Evolutionary conservation across 2,797 vertebrate species (phyloP).

Genomic region (Melanotaenia parkinsoni): DNA sequence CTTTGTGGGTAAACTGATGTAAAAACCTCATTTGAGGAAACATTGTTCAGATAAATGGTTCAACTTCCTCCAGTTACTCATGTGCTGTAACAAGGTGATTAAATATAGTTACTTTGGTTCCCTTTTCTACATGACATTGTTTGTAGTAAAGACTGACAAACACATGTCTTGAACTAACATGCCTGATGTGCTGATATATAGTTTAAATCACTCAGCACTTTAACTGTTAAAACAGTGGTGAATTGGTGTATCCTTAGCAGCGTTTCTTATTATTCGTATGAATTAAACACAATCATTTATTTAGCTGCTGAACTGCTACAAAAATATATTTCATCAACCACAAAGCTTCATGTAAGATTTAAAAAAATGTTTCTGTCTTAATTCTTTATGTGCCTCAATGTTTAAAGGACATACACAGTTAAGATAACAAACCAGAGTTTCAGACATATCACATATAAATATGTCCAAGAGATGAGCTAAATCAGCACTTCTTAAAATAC

Average conservation of each 20-base stretch:
- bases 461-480: not conserved
- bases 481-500: not conserved
- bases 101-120: constrained; percentile 27
- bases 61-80: constrained; percentile 52
- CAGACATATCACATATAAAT: not conserved
- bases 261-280: not conserved
- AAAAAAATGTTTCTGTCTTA: not conserved
- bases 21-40: constrained; percentile 23
- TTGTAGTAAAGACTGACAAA: not conserved
- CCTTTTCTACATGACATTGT: constrained; percentile 17
- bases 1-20: constrained; percentile 29
- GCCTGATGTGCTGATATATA: not conserved
- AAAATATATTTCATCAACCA: not conserved
- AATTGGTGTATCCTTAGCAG: not conserved
- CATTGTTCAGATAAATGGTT: constrained; percentile 14
- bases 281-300: not conserved
- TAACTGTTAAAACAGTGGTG: not conserved
- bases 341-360: not conserved
- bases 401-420: constrained; percentile 3
- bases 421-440: not conserved
- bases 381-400: not conserved
- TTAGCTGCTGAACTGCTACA: not conserved
- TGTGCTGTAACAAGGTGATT: constrained; percentile 14
- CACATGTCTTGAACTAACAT: not conserved
- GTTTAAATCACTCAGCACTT: not conserved